These are phyloP conservation scores for Dynastes tityus DNA, from an alignment of 2,888 invertebrate species.

Conservation along the genomic window DNA sequence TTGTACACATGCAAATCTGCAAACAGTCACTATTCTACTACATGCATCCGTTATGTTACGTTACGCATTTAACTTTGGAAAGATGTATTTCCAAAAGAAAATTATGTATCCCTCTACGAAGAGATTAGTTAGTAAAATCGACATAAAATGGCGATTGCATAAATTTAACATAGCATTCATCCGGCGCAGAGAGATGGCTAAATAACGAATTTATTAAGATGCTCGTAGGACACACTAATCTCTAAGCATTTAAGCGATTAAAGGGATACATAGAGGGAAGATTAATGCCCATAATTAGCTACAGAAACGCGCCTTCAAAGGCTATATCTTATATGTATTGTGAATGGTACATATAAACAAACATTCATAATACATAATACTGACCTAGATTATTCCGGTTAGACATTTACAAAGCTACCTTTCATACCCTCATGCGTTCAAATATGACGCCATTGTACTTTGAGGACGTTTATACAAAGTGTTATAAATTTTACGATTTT, in stretches of 20 bases:
- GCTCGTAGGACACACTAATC: slow-evolving; percentile 23
- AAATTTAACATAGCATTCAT: background rate
- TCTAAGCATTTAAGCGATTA: slow-evolving; percentile 22
- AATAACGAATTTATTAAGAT: slow-evolving; percentile 23
- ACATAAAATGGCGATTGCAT: background rate
- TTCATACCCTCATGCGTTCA: too few relatives aligned
- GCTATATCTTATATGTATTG: background rate
- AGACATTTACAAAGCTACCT: too few relatives aligned
- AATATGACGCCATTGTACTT: too few relatives aligned
- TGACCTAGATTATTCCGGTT: background rate
- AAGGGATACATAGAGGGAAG: background rate
- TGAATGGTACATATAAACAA: background rate
- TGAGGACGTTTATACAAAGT: too few relatives aligned
- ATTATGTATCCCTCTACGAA: too few relatives aligned
- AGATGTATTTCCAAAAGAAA: too few relatives aligned
- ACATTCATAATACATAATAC: background rate
- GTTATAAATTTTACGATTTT: too few relatives aligned
- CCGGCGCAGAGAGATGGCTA: background rate
- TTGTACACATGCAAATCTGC: too few relatives aligned
- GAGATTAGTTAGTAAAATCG: background rate
- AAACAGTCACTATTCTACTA: too few relatives aligned
- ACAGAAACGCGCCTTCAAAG: slow-evolving; percentile 3
- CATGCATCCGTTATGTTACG: too few relatives aligned
- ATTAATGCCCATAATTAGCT: slow-evolving; percentile 35
- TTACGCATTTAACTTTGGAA: too few relatives aligned